These are phyloP conservation scores for Pediacus dermestoides DNA, from an alignment of 2,888 invertebrate genomes.

Conservation along the genomic window DNA sequence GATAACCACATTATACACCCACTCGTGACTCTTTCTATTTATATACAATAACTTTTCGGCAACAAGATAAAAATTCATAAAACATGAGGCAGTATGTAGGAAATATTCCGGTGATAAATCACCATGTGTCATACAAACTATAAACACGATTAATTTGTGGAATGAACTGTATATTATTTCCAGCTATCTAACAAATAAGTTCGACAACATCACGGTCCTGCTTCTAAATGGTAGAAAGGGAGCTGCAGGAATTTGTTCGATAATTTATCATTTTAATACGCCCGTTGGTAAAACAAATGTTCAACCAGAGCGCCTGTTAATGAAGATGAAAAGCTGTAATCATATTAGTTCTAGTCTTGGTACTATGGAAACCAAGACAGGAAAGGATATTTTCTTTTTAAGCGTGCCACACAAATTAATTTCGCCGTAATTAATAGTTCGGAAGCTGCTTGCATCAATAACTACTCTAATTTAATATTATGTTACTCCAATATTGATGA, in stretches of 20 bases:
- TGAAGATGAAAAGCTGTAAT: constrained; percentile 23
- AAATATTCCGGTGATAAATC: constrained; percentile 28
- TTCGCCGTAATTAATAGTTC: no score
- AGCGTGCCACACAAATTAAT: no score
- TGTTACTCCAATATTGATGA: no score
- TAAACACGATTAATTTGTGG: constrained; percentile 32
- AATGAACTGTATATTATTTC: background rate
- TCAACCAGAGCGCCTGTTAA: constrained; percentile 18
- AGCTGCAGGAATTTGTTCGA: constrained; percentile 6
- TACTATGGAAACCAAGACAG: no score
- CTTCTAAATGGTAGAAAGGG: no score
- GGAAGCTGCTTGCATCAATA: no score
- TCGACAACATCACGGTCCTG: constrained; percentile 7
- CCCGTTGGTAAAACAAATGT: constrained; percentile 19
- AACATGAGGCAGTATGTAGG: constrained; percentile 23
- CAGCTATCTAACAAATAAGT: constrained; percentile 3
- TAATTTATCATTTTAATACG: constrained; percentile 20
- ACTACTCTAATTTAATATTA: no score
- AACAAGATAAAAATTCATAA: constrained; percentile 26
- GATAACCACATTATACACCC: constrained; percentile 27
- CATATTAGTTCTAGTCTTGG: no score
- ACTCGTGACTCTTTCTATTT: constrained; percentile 12
- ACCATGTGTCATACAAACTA: constrained; percentile 24
- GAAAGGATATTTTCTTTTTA: no score
- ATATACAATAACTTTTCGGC: constrained; percentile 19